Evolutionary conservation across 2,113 vertebrate genomes (phyloP).

Genomic region (Corydoras sp.): DNA sequence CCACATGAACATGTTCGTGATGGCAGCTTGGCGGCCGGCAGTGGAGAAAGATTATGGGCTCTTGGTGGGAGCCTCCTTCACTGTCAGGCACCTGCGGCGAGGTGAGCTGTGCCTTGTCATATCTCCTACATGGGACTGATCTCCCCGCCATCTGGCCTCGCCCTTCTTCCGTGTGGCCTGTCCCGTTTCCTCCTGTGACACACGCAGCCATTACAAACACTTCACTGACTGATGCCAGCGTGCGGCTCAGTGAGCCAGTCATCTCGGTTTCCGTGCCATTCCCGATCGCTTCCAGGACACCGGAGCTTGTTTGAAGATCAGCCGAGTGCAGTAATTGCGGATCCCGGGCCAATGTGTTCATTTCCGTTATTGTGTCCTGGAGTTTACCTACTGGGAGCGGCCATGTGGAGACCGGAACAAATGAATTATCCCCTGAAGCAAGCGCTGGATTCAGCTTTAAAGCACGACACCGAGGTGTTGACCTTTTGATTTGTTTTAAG

Average conservation of each 20-base stretch:
- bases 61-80: conserved; percentile 49
- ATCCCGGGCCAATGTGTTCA: conserved; percentile 16
- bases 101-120: conserved; percentile 52
- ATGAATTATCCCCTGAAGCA: conserved; percentile 14
- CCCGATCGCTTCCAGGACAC: conserved; percentile 30
- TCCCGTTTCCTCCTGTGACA: conserved; percentile 47
- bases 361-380: conserved; percentile 24
- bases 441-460: neutral
- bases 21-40: conserved; percentile 56
- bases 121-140: conserved; percentile 49
- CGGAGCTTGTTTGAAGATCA: conserved; percentile 31
- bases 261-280: conserved; percentile 34
- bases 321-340: conserved; percentile 8
- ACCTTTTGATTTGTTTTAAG: neutral
- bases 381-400: conserved; percentile 16
- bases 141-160: conserved; percentile 61
- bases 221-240: conserved; percentile 46
- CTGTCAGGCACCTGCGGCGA: conserved; percentile 58
- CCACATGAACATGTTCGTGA: conserved; percentile 34
- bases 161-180: conserved; percentile 49
- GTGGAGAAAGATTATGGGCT: conserved; percentile 50
- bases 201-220: conserved; percentile 54
- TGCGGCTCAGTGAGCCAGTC: conserved; percentile 41
- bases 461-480: neutral
- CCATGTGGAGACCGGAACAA: conserved; percentile 13